Evolutionary conservation across 92 coral and sea anemone genomes (phyloP), one percentile per base, ranked within the genome.

Genomic region (Pocillopora meandrina): DNA sequence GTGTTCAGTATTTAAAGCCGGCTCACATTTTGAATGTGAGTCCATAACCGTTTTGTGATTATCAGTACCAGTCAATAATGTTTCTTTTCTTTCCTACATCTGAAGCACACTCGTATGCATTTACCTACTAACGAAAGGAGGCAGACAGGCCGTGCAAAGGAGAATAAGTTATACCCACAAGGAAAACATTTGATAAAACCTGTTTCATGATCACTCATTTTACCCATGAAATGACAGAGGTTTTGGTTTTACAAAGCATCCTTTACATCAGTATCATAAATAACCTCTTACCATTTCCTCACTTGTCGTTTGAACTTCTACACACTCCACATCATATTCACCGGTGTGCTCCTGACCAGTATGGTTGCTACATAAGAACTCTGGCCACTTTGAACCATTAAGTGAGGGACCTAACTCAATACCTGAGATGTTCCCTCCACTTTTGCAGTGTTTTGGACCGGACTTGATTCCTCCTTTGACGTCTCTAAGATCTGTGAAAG

Each of bases 211-310:
- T 42, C 49, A 3, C 7, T 42, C 49, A 6, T 3, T 42, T 1
- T 42, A 6, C 49, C 49, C 49, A 42, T 42, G 49, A 42, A 6
- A 42, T 42, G 49, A 42, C 49, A 42, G 49, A 42, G 49, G 49
- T 42, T 42, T 42, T 42, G 49, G 49, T 42, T 42, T 42, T 42
- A 42, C 5, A 5, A 42, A 42, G 49, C 49, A 42, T 42, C 49
- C 49, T 42, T 42, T 12, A 69, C 56, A 9, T 0, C 2, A 2
- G 21, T 65, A 65, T 9, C 21, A 20, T 65, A 12, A 26, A 49
- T 72, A 17, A 72, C 3, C 62, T 1, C 77, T 2, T 75, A 75
- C 79, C 65, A 47, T 75, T 34, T 69, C 56, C 34, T 69, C 73
- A 15, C 21, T 21, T 65, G 70, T 65, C 11, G 73, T 33, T 58